phyloP scores from a whole-genome alignment of 2,113 vertebrate species.

The Madoqua kirkii region DNA sequence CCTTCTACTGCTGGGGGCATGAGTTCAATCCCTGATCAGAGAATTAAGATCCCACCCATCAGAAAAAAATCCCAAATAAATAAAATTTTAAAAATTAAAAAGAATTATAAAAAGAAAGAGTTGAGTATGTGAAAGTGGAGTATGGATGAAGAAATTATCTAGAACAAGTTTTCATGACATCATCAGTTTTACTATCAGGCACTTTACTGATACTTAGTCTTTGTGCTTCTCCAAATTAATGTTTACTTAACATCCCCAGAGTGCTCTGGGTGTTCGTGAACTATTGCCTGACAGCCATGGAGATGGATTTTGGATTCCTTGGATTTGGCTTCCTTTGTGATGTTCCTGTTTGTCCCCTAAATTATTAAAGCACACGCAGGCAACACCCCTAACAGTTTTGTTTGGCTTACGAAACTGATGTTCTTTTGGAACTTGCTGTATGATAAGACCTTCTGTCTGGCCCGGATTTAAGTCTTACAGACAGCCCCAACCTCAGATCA shows the following conservation, averaged over 20 bases:
- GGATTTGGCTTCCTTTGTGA: not conserved
- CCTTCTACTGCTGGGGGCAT: not conserved
- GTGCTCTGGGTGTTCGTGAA: not conserved
- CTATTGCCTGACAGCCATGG: not conserved
- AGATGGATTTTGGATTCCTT: not conserved
- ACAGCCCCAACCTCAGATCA: conserved; percentile 13
- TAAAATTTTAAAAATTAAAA: not conserved
- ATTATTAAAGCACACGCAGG: not conserved
- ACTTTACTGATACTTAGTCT: not conserved
- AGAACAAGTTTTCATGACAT: not conserved
- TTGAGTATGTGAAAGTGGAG: not conserved
- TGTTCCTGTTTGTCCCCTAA: not conserved
- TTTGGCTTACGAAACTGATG: not conserved
- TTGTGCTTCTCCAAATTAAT: not conserved
- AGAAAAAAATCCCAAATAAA: not conserved
- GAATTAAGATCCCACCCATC: not conserved
- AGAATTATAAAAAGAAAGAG: not conserved
- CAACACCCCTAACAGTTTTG: not conserved
- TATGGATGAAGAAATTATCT: not conserved
- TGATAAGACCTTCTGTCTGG: not conserved
- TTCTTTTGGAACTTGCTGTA: not conserved
- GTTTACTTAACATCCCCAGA: not conserved
- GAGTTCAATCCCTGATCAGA: not conserved
- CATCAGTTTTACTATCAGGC: not conserved
- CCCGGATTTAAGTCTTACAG: not conserved